phyloP scores from a whole-genome alignment of 2,797 vertebrate species.

The Anniella stebbinsi region DNA sequence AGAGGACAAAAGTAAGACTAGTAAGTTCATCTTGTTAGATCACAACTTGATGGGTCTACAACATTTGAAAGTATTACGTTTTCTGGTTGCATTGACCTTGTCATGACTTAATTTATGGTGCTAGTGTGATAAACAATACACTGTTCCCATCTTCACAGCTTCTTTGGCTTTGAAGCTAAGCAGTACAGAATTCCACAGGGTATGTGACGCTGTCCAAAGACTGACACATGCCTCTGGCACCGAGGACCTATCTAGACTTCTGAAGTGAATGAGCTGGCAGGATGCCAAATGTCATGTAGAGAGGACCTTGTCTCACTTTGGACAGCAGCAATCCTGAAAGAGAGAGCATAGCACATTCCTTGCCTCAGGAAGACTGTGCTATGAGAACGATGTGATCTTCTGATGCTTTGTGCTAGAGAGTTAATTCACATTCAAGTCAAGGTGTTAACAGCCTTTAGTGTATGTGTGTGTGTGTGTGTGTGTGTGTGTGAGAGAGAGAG shows the following conservation, averaged over 20 bases:
- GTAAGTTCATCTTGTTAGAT: neutral
- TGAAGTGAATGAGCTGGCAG: conserved; percentile 31
- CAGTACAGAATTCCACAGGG: conserved; percentile 41
- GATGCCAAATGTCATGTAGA: conserved; percentile 44
- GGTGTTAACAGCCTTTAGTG: conserved; percentile 37
- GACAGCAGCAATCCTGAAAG: conserved; percentile 47
- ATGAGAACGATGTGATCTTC: conserved; percentile 42
- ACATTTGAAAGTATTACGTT: conserved; percentile 58
- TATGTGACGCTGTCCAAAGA: neutral
- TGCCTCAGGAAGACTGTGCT: conserved; percentile 43
- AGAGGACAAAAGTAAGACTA: conserved; percentile 12
- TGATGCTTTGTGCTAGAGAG: conserved; percentile 21
- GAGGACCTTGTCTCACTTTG: conserved; percentile 51
- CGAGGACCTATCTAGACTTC: conserved; percentile 46
- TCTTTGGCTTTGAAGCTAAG: conserved; percentile 49
- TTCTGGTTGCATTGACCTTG: conserved; percentile 56
- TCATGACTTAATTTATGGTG: conserved; percentile 60
- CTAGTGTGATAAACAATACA: conserved; percentile 58
- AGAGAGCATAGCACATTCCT: conserved; percentile 17
- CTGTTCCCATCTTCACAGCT: conserved; percentile 47
- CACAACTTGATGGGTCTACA: conserved; percentile 52
- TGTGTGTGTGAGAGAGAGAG: neutral
- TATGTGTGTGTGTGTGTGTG: no score
- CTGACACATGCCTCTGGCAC: conserved; percentile 18
- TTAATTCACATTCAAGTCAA: conserved; percentile 40